These are phyloP conservation scores for Brenthis ino DNA, from an alignment of 2,888 invertebrate genomes.

Conservation along the genomic window DNA sequence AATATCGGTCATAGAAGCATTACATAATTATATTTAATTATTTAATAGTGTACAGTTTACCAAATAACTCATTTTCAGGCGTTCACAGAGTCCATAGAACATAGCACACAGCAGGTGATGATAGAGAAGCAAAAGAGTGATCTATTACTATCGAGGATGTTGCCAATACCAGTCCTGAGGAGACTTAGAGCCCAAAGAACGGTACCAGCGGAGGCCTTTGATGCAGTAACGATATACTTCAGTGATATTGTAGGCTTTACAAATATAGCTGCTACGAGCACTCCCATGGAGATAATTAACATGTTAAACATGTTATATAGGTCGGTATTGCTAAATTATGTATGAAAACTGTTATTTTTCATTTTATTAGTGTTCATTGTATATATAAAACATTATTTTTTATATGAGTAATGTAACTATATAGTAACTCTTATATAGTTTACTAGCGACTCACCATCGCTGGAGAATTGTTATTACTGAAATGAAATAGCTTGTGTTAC, in stretches of 20 bases:
- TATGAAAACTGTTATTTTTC: too few relatives aligned
- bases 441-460: too few relatives aligned
- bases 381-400: neutral
- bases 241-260: conserved; percentile 88
- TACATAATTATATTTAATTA: conserved; percentile 1
- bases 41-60: neutral
- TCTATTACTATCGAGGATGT: conserved; percentile 81
- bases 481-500: too few relatives aligned
- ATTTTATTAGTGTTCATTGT: too few relatives aligned
- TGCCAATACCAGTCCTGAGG: conserved; percentile 79
- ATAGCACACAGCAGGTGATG: conserved; percentile 74
- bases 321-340: conserved; percentile 44
- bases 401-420: too few relatives aligned
- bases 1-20: too few relatives aligned
- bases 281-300: conserved; percentile 85
- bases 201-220: conserved; percentile 85
- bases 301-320: conserved; percentile 89
- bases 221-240: conserved; percentile 87
- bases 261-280: conserved; percentile 82
- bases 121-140: conserved; percentile 83
- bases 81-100: conserved; percentile 75
- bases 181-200: conserved; percentile 79
- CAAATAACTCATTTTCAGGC: conserved; percentile 54
- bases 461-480: too few relatives aligned
- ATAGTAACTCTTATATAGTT: too few relatives aligned